Percentiles rank a stretch among this genome's conserved stretches.
phyloP scores from a whole-genome alignment of 2,797 vertebrate genomes.

The Hapalemur alaotrensis region DNA sequence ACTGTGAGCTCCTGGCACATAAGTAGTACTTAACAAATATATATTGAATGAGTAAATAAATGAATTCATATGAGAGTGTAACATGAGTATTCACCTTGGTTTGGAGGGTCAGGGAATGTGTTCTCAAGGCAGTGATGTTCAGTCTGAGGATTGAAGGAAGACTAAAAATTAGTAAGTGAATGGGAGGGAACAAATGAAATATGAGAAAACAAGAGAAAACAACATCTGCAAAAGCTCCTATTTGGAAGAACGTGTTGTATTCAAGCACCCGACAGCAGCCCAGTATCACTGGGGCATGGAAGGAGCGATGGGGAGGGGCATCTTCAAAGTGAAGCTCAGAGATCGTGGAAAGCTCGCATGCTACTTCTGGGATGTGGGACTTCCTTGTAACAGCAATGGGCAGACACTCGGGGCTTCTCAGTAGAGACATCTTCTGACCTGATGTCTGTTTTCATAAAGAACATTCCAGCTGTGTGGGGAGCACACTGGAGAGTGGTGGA shows the following conservation, averaged over 20 bases:
- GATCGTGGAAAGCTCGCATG: not conserved
- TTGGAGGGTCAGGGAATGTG: not conserved
- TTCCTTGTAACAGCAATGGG: not conserved
- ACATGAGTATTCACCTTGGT: not conserved
- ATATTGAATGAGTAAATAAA: not conserved
- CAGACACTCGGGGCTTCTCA: not conserved
- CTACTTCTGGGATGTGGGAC: not conserved
- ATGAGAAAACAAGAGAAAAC: not conserved
- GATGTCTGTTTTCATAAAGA: not conserved
- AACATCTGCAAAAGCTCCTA: not conserved
- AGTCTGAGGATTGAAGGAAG: not conserved
- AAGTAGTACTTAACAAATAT: not conserved
- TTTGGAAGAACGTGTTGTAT: not conserved
- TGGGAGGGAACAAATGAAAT: not conserved
- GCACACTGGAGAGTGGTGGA: not conserved
- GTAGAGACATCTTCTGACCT: not conserved
- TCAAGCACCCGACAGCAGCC: not conserved
- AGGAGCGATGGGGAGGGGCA: fast-evolving
- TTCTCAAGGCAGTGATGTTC: not conserved
- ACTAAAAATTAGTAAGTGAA: not conserved
- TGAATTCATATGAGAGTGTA: not conserved
- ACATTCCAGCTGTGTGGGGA: not conserved
- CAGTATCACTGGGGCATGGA: fast-evolving
- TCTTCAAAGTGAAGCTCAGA: not conserved
- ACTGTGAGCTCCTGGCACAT: not conserved